Base-by-base conservation (phyloP, 1,140 invertebrate species). In the Papilio machaon region DNA sequence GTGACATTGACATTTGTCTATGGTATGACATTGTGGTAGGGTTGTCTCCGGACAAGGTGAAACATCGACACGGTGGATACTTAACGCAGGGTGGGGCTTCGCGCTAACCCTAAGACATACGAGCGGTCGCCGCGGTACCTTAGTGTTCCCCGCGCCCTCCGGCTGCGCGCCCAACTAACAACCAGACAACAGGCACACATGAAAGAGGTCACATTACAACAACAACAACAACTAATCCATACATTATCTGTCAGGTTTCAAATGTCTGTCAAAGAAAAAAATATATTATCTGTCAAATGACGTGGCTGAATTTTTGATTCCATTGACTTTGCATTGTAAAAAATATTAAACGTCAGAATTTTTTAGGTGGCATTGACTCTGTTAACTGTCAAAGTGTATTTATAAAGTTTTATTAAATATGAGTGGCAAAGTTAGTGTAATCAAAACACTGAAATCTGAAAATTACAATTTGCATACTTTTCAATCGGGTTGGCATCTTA, bases 91-190 rank as follows among this genome's bases (percentile, higher is more conserved):
- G 52, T 17, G 35, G 73, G 15, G 73, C 73, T 43, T 23, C 38
- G n/a, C 23, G 67, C 10, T 70, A 70, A 43, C 67, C 67, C 67
- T 70, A 70, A 38, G 43, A 46, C 73, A 70, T 4, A 6, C 46
- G 73, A 13, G 74, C n/a, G 43, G 47, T 52, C 38, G 78, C 60
- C 30, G 46, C 73, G 76, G 64, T 84, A 88, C 86, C 86, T 88
- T 84, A 80, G 73, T 60, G 67, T 79, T 75, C 74, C 77, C 84
- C 82, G 80, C 82, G 73, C 64, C 43, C 82, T 80, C 82, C 76
- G 75, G 80, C 43, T 58, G 80, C 81, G 80, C 82, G 64, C 76
- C 84, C 83, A 84, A 84, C 85, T 88, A 87, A 82, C 81, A 82
- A 86, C 82, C 73, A 84, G 67, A 80, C 67, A 83, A 75, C 76